A percentile compares a stretch with the other conserved stretches of the same genome.
phyloP scores from a whole-genome alignment of 2,797 vertebrate species.

The Coilia nasus region DNA sequence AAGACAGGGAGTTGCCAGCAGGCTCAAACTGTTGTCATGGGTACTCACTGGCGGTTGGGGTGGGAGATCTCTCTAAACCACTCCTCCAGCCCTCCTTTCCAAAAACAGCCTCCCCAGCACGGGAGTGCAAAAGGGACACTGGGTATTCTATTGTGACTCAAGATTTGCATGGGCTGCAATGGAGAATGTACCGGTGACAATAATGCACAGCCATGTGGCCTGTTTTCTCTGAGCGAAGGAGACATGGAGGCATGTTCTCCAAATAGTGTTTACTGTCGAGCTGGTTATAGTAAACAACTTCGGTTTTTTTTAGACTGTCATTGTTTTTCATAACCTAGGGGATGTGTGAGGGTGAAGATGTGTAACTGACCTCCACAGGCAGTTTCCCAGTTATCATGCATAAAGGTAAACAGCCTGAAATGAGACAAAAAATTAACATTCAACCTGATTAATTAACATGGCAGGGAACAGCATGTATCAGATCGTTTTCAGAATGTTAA shows the following conservation, averaged over 20 bases:
- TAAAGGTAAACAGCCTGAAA: background rate
- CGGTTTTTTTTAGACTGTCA: background rate
- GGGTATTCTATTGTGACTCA: slow-evolving; percentile 23
- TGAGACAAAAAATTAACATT: background rate
- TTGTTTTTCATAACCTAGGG: background rate
- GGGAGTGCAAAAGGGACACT: slow-evolving; percentile 31
- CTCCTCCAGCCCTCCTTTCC: slow-evolving; percentile 49
- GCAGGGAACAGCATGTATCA: too few relatives aligned
- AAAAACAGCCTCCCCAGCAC: slow-evolving; percentile 43
- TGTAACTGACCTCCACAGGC: background rate
- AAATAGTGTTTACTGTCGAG: background rate
- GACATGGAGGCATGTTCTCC: background rate
- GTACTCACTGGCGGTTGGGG: slow-evolving; percentile 61
- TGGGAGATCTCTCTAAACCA: slow-evolving; percentile 65
- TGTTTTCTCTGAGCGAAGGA: slow-evolving; percentile 1
- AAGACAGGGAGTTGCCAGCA: slow-evolving; percentile 81
- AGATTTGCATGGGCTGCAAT: slow-evolving; percentile 25
- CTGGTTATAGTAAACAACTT: background rate
- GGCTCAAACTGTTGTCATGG: slow-evolving; percentile 81
- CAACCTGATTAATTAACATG: too few relatives aligned
- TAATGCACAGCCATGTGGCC: slow-evolving; percentile 1
- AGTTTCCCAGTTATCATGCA: background rate
- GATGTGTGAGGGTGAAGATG: background rate
- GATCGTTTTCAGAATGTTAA: background rate
- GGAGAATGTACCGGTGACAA: background rate